A percentile compares a stretch with the other conserved stretches of the same genome.
These are phyloP conservation scores for Apostichopus californicus DNA, from an alignment of 35 echinoderm and acorn worm species.

Conservation along the genomic window DNA sequence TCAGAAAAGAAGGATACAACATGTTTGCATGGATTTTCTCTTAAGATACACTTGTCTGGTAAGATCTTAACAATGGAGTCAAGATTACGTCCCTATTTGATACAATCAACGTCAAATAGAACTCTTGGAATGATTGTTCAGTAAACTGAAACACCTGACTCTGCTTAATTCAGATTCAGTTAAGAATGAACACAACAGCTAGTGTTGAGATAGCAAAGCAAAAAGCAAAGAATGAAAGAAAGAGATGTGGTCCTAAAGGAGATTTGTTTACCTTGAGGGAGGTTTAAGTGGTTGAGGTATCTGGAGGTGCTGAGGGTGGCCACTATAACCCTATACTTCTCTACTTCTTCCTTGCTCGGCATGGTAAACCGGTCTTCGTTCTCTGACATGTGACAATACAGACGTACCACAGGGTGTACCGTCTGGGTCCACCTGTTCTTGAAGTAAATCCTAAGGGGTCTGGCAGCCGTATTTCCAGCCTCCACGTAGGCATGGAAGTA, in stretches of 20 bases:
- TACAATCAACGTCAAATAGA: no score
- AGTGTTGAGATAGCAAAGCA: no score
- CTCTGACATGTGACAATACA: slow-evolving; percentile 90
- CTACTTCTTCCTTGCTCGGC: slow-evolving; percentile 87
- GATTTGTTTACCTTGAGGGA: slow-evolving; percentile 66
- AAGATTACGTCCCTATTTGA: no score
- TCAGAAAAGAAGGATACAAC: no score
- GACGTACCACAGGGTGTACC: slow-evolving; percentile 79
- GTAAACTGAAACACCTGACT: no score
- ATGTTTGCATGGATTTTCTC: no score
- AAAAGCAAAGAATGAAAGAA: background rate
- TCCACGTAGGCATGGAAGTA: slow-evolving; percentile 91
- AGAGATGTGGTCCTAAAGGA: background rate
- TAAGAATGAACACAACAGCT: no score
- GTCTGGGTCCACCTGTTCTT: slow-evolving; percentile 93
- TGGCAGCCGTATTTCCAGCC: slow-evolving; percentile 80
- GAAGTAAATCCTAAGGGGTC: slow-evolving; percentile 95
- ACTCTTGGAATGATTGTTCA: no score
- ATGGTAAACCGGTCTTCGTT: slow-evolving; percentile 79
- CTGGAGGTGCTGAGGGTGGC: slow-evolving; percentile 97
- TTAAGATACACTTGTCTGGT: no score
- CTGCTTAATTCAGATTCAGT: no score
- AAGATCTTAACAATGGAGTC: no score
- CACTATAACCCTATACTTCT: slow-evolving; percentile 91
- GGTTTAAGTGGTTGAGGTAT: slow-evolving; percentile 68